phyloP scores from a whole-genome alignment of 2,113 vertebrate genomes.

The Chamaea fasciata region DNA sequence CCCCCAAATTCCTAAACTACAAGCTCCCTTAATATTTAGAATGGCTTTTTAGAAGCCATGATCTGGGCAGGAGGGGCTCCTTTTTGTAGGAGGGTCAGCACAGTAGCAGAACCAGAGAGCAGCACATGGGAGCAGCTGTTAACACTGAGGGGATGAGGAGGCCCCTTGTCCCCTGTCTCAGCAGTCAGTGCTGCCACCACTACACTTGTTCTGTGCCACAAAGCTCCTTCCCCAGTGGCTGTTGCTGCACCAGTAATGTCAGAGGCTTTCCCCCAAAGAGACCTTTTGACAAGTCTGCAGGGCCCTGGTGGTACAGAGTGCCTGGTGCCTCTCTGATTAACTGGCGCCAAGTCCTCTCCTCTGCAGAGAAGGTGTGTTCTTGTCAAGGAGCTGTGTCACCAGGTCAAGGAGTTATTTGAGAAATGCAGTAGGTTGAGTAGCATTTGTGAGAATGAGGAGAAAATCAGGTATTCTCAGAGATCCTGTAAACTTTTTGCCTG shows the following conservation, averaged over 20 bases:
- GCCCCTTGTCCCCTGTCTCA: neutral
- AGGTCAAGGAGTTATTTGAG: neutral
- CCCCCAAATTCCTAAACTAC: too few relatives aligned
- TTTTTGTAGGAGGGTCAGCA: neutral
- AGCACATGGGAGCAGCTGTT: neutral
- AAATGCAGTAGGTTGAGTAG: neutral
- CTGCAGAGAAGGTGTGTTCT: neutral
- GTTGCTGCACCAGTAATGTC: neutral
- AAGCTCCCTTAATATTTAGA: neutral
- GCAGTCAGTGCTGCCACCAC: neutral
- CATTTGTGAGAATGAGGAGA: neutral
- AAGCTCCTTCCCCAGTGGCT: neutral
- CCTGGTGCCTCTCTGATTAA: neutral
- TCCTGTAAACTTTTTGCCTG: neutral
- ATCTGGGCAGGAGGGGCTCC: neutral
- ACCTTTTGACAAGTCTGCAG: neutral
- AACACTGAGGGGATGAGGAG: rapidly evolving
- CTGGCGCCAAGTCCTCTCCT: neutral
- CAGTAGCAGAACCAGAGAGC: neutral
- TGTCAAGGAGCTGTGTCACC: neutral
- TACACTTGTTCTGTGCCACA: rapidly evolving
- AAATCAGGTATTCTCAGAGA: neutral
- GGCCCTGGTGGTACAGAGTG: neutral
- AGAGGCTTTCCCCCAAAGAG: neutral
- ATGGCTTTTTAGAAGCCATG: neutral